Evolutionary conservation across 2,113 vertebrate species (phyloP), one percentile per base, ranked within the genome.

Genomic region (Empidonax traillii): DNA sequence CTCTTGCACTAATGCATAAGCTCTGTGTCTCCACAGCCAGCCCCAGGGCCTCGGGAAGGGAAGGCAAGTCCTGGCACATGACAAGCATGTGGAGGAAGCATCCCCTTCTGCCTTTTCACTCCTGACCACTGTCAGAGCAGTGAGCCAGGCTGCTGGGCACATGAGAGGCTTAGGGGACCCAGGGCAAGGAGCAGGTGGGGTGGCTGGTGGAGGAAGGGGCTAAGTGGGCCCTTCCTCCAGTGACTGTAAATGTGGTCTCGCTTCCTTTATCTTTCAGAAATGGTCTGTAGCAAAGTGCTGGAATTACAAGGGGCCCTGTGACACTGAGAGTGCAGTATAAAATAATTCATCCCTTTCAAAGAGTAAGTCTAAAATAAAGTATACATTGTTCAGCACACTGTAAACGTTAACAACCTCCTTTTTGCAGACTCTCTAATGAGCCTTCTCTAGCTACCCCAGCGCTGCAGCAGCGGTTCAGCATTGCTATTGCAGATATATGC

Each of bases 61-160:
- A 84, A 83, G 35, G 74, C 31, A n/a, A 83, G 72, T 31, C 55
- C 87, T 87, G 78, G 53, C 46, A n/a, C 27, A 39, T 1, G 5
- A 33, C n/a, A 41, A 22, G 41, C 1, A 1, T 7, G 21, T 18
- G 10, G 14, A 20, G 51, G 37, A 63, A 74, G 35, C 39, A n/a
- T 58, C 46, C 35, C 59, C 27, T 11, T 7, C 33, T 59, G 47
- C 30, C 71, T 73, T 39, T 37, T 66, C 20, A 7, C 66, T 51
- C 15, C 47, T 1, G 4, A 53, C 18, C 0, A 4, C 14, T 3
- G 39, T 71, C 23, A 24, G 65, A 53, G 44, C 7, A 0, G 17
- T 1, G 4, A 66, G 16, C 49, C 2, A 6, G 56, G 52, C 24
- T 72, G 24, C 58, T 39, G 67, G 56, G 22, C 49, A 51, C 11